Conservation (phyloP, 1,140 invertebrate species). For the Vanessa tameamea region DNA sequence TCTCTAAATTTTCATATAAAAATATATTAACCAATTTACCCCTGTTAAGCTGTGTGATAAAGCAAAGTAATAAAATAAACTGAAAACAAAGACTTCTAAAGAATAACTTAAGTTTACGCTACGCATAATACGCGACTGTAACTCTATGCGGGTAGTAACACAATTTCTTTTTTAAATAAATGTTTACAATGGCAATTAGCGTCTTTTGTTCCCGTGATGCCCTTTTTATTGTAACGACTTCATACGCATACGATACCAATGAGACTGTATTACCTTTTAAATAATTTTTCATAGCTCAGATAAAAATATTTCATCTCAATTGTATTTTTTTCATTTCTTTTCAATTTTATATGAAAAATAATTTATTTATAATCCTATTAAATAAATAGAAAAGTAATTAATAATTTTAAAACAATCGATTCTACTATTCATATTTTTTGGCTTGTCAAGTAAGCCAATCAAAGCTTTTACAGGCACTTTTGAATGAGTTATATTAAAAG, state of each 20-base stretch:
- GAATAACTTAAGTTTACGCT: background rate
- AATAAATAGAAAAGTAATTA: too few relatives aligned
- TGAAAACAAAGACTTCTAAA: conserved; percentile 11
- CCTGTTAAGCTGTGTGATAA: background rate
- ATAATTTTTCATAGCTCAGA: too few relatives aligned
- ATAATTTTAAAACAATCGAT: too few relatives aligned
- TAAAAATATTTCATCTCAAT: too few relatives aligned
- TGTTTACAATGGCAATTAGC: conserved; percentile 28
- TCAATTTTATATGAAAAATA: too few relatives aligned
- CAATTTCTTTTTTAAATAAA: conserved; percentile 16
- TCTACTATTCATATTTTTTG: too few relatives aligned
- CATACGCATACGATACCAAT: background rate
- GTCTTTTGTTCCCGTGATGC: conserved; percentile 23
- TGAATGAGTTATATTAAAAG: too few relatives aligned
- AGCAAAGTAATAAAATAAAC: background rate
- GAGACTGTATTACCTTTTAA: background rate
- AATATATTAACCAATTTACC: background rate
- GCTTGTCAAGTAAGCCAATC: too few relatives aligned
- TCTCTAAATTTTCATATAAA: background rate
- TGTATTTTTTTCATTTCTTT: too few relatives aligned
- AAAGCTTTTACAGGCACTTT: too few relatives aligned
- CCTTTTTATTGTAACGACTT: conserved; percentile 17
- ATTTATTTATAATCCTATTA: too few relatives aligned
- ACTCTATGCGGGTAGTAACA: conserved; percentile 20
- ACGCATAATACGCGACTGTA: background rate